These are phyloP conservation scores for Gobiocypris rarus DNA, from an alignment of 2,113 vertebrate genomes.

Conservation along the genomic window DNA sequence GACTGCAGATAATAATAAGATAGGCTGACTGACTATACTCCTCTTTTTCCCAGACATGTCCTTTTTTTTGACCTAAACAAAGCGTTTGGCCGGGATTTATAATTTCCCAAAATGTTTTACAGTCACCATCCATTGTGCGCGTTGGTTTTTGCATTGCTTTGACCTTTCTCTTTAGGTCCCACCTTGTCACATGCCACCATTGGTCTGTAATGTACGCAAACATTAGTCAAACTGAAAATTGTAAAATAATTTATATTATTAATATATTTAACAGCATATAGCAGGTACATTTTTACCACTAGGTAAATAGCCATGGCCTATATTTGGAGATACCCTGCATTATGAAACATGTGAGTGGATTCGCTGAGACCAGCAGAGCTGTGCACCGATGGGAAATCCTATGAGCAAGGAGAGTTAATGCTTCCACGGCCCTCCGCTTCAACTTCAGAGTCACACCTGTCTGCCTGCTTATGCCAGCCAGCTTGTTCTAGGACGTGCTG, in stretches of 20 bases:
- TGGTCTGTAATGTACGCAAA: no score
- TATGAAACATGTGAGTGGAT: slow-evolving; percentile 2
- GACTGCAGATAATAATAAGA: background rate
- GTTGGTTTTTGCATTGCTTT: no score
- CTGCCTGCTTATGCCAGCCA: slow-evolving; percentile 19
- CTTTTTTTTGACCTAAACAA: no score
- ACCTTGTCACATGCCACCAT: no score
- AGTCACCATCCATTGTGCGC: no score
- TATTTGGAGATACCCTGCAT: background rate
- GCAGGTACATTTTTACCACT: background rate
- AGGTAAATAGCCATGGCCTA: background rate
- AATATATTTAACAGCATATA: no score
- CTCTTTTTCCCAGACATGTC: no score
- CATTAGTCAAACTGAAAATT: no score
- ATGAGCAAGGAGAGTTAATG: slow-evolving; percentile 44
- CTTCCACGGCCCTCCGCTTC: background rate
- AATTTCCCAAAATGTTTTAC: no score
- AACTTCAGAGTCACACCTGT: slow-evolving; percentile 35
- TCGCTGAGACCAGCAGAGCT: slow-evolving; percentile 42
- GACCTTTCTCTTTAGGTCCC: no score
- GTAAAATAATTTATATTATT: background rate
- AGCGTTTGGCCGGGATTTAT: no score
- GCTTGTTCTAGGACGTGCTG: slow-evolving; percentile 43
- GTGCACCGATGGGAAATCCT: slow-evolving; percentile 42
- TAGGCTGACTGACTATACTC: no score